Evolutionary conservation across 2,113 vertebrate species (phyloP).

Genomic region (Etheostoma cragini): DNA sequence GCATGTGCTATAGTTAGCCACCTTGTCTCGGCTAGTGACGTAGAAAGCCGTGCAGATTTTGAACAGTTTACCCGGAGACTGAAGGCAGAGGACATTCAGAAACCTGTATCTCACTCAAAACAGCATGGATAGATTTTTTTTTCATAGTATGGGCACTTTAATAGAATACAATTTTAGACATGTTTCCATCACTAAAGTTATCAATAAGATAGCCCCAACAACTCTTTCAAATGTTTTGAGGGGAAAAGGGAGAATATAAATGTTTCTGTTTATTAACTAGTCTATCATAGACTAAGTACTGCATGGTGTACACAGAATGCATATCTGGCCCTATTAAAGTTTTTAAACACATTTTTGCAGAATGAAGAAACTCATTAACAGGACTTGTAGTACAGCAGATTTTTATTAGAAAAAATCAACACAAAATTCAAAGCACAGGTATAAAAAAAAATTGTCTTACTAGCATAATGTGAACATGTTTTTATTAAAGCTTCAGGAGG

Average conservation of each 20-base stretch:
- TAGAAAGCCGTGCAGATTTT: too few relatives aligned
- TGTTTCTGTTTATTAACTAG: too few relatives aligned
- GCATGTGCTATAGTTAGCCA: too few relatives aligned
- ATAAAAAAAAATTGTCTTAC: constrained; percentile 55
- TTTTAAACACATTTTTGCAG: neutral
- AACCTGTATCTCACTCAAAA: too few relatives aligned
- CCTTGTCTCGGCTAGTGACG: too few relatives aligned
- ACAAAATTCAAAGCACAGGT: constrained; percentile 40
- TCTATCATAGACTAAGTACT: neutral
- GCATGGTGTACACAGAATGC: neutral
- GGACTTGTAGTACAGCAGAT: neutral
- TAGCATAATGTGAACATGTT: neutral
- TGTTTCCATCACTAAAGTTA: neutral
- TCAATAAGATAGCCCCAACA: neutral
- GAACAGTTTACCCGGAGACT: too few relatives aligned
- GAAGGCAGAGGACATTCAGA: too few relatives aligned
- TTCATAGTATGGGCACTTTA: too few relatives aligned
- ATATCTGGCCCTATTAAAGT: neutral
- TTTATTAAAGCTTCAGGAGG: too few relatives aligned
- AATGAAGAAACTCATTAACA: neutral
- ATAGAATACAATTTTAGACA: neutral
- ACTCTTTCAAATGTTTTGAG: neutral
- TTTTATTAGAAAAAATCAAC: constrained; percentile 68
- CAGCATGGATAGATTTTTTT: too few relatives aligned
- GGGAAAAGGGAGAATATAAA: neutral